Evolutionary conservation across 2,113 vertebrate species (phyloP), one percentile per base, ranked within the genome.

Genomic region (Steatornis caripensis): DNA sequence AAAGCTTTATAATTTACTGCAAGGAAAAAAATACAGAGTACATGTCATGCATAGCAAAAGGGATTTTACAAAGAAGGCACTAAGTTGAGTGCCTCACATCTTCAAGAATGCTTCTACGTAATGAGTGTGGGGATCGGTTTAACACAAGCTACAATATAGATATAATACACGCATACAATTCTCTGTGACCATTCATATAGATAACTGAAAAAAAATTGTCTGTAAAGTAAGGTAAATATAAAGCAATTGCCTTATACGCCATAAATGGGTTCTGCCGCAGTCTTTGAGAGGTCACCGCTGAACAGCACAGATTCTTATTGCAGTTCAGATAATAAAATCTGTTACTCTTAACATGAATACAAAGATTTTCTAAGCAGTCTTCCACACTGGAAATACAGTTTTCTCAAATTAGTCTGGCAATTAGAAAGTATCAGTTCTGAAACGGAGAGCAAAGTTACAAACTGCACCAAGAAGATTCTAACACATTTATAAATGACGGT

Each of bases 1-100:
- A 96, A 96, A 96, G 96, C 97, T 95, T 97, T 96, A 94, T 96
- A 93, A 96, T 96, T 96, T 97, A 95, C 90, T 76, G 61, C 61
- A 84, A 96, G 81, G 70, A 78, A 92, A 96, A 93, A 96, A 95
- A 94, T 68, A 95, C 55, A 91, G 93, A 93, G 86, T 89, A 91
- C 95, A 97, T 95, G 96, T 95, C 92, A 96, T 93, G 94, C 94
- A 97, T 96, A 97, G 96, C 89, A 97, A 97, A 97, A 96, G 93
- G 61, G 91, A 93, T 95, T 96, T 97, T 95, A 97, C 95, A 97
- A 94, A 97, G 95, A 95, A 92, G 94, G 89, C 87, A 97, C 89
- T 79, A 95, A 97, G 94, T 97, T 94, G 95, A 97, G 94, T 93
- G 96, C 89, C 80, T 96, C 94, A 96, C 96, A 96, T 93, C 91